phyloP scores from a whole-genome alignment of 2,113 vertebrate genomes.

The Cyprinodon variegatus region DNA sequence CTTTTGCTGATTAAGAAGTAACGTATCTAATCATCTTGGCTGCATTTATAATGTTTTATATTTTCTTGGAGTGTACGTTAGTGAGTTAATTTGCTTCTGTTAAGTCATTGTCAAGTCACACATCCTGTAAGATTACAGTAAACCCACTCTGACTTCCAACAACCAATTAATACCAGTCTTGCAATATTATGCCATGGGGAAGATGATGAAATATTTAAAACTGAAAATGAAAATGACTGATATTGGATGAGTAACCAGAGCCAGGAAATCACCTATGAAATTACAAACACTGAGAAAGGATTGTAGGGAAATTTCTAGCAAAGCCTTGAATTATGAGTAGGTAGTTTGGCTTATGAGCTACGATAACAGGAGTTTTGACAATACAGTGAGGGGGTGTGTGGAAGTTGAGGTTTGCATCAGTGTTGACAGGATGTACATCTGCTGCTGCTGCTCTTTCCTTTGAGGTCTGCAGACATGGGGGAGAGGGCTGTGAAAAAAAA shows the following conservation, averaged over 20 bases:
- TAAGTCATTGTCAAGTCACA: neutral
- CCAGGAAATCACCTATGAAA: constrained; percentile 4
- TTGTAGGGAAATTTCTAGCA: constrained; percentile 19
- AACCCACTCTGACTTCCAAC: neutral
- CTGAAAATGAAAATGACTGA: constrained; percentile 13
- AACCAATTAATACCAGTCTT: constrained; percentile 1
- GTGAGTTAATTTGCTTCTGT: neutral
- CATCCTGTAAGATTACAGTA: neutral
- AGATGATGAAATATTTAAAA: constrained; percentile 15
- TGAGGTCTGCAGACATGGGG: constrained; percentile 31
- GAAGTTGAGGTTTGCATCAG: constrained; percentile 14
- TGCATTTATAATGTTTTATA: neutral
- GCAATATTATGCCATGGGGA: neutral
- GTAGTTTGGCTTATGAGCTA: constrained; percentile 2
- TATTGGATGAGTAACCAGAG: constrained; percentile 14
- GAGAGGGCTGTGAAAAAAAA: constrained; percentile 22
- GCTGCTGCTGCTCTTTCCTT: constrained; percentile 48
- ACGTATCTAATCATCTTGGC: constrained; percentile 13
- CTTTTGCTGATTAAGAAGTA: constrained; percentile 16
- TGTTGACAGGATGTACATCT: constrained; percentile 52
- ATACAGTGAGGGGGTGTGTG: constrained; percentile 10
- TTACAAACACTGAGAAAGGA: neutral
- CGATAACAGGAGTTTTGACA: constrained; percentile 8
- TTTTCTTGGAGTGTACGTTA: neutral
- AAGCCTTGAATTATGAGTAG: constrained; percentile 2